Conservation (phyloP, 1,140 invertebrate species). For the Mamestra configurata region DNA sequence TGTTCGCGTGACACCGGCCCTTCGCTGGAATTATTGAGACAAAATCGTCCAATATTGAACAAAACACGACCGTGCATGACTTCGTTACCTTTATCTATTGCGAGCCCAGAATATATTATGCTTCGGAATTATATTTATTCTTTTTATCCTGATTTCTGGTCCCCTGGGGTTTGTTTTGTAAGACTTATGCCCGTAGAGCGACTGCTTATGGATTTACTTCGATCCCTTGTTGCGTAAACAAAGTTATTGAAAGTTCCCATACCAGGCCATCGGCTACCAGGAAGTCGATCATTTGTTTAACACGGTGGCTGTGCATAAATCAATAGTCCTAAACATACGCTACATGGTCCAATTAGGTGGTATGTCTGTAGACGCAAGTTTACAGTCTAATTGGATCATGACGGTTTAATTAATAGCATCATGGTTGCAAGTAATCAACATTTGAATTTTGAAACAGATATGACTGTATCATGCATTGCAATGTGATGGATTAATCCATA, state of each 20-base stretch:
- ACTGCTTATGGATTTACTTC: not conserved
- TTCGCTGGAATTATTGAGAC: conserved; percentile 62
- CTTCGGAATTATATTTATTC: conserved; percentile 42
- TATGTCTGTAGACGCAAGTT: conserved; percentile 27
- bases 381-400: not conserved
- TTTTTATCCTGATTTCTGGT: not conserved
- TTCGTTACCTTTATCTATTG: conserved; percentile 68
- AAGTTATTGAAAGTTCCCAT: conserved; percentile 26
- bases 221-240: not conserved
- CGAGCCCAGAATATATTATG: conserved; percentile 52
- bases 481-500: not conserved
- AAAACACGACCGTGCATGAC: conserved; percentile 66
- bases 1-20: conserved; percentile 79
- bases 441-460: not conserved
- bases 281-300: conserved; percentile 14
- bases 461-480: no score
- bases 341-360: conserved; percentile 51
- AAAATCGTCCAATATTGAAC: conserved; percentile 73
- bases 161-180: not conserved
- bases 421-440: not conserved
- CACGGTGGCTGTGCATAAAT: conserved; percentile 11
- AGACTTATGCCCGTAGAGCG: not conserved
- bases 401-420: not conserved
- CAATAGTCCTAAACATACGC: conserved; percentile 28
- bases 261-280: not conserved